Conservation (phyloP, 2,797 vertebrate species). For the Furcifer pardalis region DNA sequence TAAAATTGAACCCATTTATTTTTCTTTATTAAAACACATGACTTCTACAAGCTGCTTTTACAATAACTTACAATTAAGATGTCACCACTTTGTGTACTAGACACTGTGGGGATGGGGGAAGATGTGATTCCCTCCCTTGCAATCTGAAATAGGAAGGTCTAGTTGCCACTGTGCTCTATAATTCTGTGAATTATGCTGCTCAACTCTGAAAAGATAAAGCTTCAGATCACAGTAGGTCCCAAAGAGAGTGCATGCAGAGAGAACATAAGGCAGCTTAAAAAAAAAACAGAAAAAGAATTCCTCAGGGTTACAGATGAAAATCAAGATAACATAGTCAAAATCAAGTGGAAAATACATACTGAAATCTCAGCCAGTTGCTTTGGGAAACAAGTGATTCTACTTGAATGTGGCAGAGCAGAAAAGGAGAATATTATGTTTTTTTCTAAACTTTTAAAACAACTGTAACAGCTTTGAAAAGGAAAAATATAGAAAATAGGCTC, state of each 20-base stretch:
- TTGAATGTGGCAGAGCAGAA: background rate
- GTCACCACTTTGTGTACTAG: background rate
- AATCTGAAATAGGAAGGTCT: background rate
- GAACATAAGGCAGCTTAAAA: no score
- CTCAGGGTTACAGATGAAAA: no score
- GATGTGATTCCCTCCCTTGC: background rate
- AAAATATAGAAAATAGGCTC: background rate
- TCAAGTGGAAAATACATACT: no score
- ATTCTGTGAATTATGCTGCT: background rate
- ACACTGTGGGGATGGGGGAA: background rate
- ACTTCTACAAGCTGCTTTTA: background rate
- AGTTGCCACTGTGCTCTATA: background rate
- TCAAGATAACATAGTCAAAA: no score
- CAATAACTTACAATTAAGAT: background rate
- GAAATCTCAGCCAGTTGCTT: no score
- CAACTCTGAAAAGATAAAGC: background rate
- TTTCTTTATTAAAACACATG: background rate
- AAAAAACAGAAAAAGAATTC: no score
- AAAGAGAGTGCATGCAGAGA: background rate
- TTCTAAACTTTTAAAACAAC: background rate
- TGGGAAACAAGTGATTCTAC: background rate
- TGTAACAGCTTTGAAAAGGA: conserved; percentile 11
- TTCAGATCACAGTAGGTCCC: background rate
- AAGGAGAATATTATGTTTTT: background rate
- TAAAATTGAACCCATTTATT: background rate